Base-by-base conservation (phyloP, 2,797 vertebrate genomes). In the Phoeniculus purpureus region DNA sequence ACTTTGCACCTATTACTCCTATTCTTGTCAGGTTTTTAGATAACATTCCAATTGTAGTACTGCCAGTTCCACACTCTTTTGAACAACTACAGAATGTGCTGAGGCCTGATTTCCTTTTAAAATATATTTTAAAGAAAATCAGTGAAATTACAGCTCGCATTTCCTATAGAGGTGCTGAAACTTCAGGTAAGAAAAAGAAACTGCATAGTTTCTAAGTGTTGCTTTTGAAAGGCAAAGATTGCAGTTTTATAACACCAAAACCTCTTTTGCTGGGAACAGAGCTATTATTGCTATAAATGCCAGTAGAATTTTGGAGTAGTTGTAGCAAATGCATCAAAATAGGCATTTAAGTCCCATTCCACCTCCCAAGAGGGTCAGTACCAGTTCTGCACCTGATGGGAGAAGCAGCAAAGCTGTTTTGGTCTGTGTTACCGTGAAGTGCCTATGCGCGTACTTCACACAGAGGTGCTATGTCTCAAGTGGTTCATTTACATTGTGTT, bases 1-100 rank as follows among this genome's bases (percentile, higher is more conserved):
- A 48, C n/a, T 93, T 93, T 75, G 48, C 70, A 89, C 60, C 56
- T 90, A 89, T 94, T 89, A 64, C 45, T 92, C 89, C 71, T 81
- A 45, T 94, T 88, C 81, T 81, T 91, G 80, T 91, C 91, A 89
- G 60, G 59, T 21, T 87, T 87, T 95, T 73, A 92, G 73, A 66
- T 78, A 93, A 56, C 66, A 66, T 75, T 87, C n/a, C 55, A 56
- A 66, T 51, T 90, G 45, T 85, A 81, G 93, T 31, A 65, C 86
- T 94, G 83, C 59, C 76, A 90, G 88, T 95, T 91, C 84, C 80
- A 59, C 15, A 37, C 59, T 72, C 81, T 72, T 88, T 80, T 78
- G 76, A 89, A 80, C 61, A 81, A 78, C 48, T 80, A 31, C 34
- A 87, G 70, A 82, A 81, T 48, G 31, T 85, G 48, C 55, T 77